Evolutionary conservation across 2,888 invertebrate genomes (phyloP), one percentile per base, ranked within the genome.

Genomic region (Itoplectis maculator): DNA sequence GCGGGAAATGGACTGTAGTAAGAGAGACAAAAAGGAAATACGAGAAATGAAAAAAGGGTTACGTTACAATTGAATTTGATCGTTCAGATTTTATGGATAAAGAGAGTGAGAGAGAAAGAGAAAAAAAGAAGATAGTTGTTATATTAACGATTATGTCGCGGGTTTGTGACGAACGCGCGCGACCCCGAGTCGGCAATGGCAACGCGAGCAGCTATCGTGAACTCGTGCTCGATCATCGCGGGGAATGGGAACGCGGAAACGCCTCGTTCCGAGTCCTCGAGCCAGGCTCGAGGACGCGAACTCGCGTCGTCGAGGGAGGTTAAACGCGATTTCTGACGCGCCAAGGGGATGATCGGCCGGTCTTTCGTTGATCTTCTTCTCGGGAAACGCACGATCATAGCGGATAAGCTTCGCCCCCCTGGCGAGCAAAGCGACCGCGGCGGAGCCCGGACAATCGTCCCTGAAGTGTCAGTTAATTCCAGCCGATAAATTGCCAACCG

Each of bases 51-150:
- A 80, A 69, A 78, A 66, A 89, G 85, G 68, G 88, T 91, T 91
- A 90, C 91, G 91, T 92, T 92, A 89, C 89, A 91, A 92, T 92
- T 92, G 92, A 92, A 92, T 92, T 92, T 92, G 92, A 92, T 92
- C 90, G 92, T 92, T 92, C 91, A 92, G 92, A 92, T 91, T 92
- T 92, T 92, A 92, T 92, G 90, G 90, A 91, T 90, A 91, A 88
- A 91, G 90, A 91, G 42, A 65, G 23, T 9, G n/a, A 47, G n/a
- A 75, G 51, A 61, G 40, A 13, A 40, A 68, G 47, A 47, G n/a
- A 65, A 75, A 78, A 77, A 79, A 61, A 74, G 63, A 75, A 78
- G 81, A 83, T 84, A 85, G 81, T 86, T 88, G 83, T 82, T 82
- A 85, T 90, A 91, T 91, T 91, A 89, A 91, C 91, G 90, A 92